Conservation (phyloP, 2,113 vertebrate genomes). For the Ptilorrhoa leucosticta region DNA sequence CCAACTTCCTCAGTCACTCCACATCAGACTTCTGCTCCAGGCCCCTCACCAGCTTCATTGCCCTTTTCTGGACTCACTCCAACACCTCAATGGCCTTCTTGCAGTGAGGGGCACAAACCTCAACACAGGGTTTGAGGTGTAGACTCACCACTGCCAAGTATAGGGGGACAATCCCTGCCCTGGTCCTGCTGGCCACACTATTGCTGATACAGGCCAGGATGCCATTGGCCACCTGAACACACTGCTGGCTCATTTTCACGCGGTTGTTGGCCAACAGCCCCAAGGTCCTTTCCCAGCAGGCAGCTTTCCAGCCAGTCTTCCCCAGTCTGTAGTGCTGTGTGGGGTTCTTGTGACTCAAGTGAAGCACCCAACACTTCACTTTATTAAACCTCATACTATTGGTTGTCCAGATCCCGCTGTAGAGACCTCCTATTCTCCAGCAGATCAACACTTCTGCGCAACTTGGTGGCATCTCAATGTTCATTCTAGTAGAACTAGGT, state of each 20-base stretch:
- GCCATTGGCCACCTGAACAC: background rate
- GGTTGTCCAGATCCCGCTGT: background rate
- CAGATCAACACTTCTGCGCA: accelerated
- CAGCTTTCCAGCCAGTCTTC: background rate
- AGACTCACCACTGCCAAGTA: background rate
- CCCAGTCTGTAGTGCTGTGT: accelerated
- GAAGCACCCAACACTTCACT: background rate
- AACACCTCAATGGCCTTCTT: background rate
- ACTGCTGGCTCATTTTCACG: background rate
- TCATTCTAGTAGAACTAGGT: background rate
- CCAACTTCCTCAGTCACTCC: background rate
- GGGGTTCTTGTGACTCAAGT: background rate
- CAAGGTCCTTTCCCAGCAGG: background rate
- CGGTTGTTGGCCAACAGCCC: accelerated
- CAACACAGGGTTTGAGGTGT: background rate
- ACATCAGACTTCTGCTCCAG: background rate
- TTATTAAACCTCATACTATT: accelerated
- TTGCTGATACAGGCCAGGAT: background rate
- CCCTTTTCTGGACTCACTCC: accelerated
- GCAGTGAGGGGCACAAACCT: background rate
- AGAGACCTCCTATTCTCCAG: background rate
- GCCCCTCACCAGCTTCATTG: background rate
- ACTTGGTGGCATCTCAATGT: background rate
- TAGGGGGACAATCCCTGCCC: background rate
- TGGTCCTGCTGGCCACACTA: background rate